These are phyloP conservation scores for Sebastes cheni DNA, from an alignment of 2,797 vertebrate species.

Conservation along the genomic window DNA sequence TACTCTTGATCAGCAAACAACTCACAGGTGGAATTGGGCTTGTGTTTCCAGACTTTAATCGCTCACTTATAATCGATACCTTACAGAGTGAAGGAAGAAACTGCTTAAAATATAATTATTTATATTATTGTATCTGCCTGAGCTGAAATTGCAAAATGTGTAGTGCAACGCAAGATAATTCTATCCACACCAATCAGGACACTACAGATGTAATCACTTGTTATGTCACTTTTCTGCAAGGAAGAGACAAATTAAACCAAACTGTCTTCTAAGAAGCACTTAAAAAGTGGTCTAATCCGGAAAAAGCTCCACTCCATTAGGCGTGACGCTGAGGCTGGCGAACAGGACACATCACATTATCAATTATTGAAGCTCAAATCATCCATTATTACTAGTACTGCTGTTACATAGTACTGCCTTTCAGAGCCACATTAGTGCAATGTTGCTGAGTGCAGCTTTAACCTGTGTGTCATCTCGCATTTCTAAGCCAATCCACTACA, in stretches of 20 bases:
- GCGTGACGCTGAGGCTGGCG: background rate
- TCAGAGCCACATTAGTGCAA: background rate
- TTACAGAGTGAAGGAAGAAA: background rate
- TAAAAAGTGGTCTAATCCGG: background rate
- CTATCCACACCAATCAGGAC: background rate
- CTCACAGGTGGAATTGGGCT: background rate
- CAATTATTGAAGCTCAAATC: background rate
- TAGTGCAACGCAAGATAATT: background rate
- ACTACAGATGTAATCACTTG: background rate
- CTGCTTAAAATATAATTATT: background rate
- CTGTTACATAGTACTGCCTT: background rate
- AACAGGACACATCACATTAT: background rate
- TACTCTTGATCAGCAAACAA: background rate
- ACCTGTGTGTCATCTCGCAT: conserved; percentile 14
- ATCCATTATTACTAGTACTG: no score
- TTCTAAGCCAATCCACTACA: conserved; percentile 32
- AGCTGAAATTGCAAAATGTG: background rate
- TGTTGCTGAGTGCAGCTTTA: conserved; percentile 51
- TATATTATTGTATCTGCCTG: background rate
- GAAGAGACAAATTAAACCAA: background rate
- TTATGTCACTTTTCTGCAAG: background rate
- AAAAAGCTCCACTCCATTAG: background rate
- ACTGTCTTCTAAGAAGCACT: background rate
- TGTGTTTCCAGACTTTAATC: background rate
- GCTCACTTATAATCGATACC: background rate